A percentile compares a stretch with the other conserved stretches of the same genome.
phyloP scores from a whole-genome alignment of 2,888 invertebrate genomes.

The Mimachlamys varia region DNA sequence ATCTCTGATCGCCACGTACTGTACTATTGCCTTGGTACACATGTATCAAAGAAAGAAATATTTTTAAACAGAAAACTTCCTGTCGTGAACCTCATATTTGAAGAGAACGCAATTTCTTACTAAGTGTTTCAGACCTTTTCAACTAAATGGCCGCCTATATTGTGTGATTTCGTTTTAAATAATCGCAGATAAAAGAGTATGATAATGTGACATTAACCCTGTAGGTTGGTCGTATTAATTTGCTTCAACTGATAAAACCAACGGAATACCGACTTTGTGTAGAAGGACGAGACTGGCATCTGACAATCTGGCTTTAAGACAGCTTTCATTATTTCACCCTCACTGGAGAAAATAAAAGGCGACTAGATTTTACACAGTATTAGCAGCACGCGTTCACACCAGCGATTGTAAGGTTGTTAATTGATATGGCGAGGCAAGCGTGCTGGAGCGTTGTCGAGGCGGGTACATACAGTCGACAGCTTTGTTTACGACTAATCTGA shows the following conservation, averaged over 20 bases:
- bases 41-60: too few relatives aligned
- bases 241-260: not conserved
- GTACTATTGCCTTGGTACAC: too few relatives aligned
- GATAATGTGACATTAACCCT: not conserved
- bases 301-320: not conserved
- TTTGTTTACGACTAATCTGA: not conserved
- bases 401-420: not conserved
- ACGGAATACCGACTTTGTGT: not conserved
- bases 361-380: not conserved
- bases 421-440: not conserved
- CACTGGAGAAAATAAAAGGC: slow-evolving; percentile 17
- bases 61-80: not conserved
- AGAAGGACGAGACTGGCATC: not conserved
- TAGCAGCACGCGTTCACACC: not conserved
- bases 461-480: not conserved
- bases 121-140: not conserved
- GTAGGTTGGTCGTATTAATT: not conserved
- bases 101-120: not conserved
- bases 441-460: not conserved
- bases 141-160: not conserved
- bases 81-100: not conserved
- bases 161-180: not conserved
- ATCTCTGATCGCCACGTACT: too few relatives aligned
- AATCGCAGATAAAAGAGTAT: not conserved
- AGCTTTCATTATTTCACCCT: not conserved